Conservation (phyloP, 2,113 vertebrate genomes). For the Pandion haliaetus region DNA sequence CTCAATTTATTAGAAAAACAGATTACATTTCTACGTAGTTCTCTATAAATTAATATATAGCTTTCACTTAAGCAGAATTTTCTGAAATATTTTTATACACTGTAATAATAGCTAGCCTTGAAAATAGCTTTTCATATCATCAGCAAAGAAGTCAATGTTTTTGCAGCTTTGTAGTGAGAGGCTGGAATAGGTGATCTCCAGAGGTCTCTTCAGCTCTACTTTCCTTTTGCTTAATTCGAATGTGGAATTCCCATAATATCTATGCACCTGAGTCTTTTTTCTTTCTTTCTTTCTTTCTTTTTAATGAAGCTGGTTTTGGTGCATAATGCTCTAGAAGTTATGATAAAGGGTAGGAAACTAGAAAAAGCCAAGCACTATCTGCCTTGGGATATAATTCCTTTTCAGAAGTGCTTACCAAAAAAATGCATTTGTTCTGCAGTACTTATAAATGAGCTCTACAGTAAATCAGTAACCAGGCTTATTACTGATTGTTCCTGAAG, state of each 20-base stretch:
- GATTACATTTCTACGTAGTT: background rate
- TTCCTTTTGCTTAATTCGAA: background rate
- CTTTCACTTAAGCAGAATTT: background rate
- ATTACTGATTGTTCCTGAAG: background rate
- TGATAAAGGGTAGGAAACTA: background rate
- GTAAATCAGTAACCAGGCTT: constrained; percentile 28
- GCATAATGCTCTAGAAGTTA: background rate
- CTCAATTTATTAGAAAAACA: background rate
- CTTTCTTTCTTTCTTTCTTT: background rate
- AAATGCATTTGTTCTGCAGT: background rate
- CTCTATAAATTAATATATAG: background rate
- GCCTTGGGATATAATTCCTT: background rate
- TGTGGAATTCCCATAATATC: background rate
- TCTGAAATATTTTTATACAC: background rate
- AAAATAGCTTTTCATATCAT: background rate
- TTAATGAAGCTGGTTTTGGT: background rate
- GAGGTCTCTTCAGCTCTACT: background rate
- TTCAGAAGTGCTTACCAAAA: background rate
- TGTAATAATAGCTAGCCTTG: background rate
- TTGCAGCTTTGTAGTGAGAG: background rate
- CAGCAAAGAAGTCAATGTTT: background rate
- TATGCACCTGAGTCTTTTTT: background rate
- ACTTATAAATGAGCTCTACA: background rate
- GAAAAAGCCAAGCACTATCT: background rate
- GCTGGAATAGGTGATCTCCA: background rate